Base-by-base conservation (phyloP, 1,140 invertebrate genomes). In the Sycophila sp. region DNA sequence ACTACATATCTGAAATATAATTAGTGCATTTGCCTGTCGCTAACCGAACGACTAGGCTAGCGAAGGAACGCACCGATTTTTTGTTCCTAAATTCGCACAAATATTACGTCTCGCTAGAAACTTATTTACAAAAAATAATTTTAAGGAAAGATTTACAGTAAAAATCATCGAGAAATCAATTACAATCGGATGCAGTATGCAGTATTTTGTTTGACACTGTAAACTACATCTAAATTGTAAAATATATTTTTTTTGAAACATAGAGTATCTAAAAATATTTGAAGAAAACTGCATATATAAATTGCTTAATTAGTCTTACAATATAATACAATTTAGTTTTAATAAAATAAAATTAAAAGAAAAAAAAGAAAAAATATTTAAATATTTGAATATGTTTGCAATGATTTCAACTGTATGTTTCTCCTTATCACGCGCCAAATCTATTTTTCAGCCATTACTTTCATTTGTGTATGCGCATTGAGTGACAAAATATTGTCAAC, bases 111-210 rank as follows among this genome's bases (percentile, higher is more conserved):
- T 56, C 24, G 8, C 51, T 47, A 26, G 64, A 32, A 55, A 64
- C 4, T 47, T 70, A 70, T 70, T 26, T 70, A 70, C 68, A 70
- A 64, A 53, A 70, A 32, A 6, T n/a, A 56, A 22, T 32, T 22
- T 38, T 26, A 55, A 53, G 32, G 26, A 63, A 49, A 69, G n/a
- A 51, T 36, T 2, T 49, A 55, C 30, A 49, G 32, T 69, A 38
- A 58, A 67, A 68, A 59, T 47, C 24, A 59, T 58, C 51, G n/a
- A 40, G 22, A 32, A 55, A 19, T 55, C 10, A 28, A 38, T 65
- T 26, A 4, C 5, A 19, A 42, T n/a, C n/a, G n/a, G n/a, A n/a
- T n/a, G n/a, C n/a, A n/a, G n/a, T n/a, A n/a, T n/a, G n/a, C n/a
- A n/a, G n/a, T n/a, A n/a, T n/a, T n/a, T n/a, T n/a, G n/a, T n/a